phyloP scores from a whole-genome alignment of 2,797 vertebrate species.

The Mus spretus region DNA sequence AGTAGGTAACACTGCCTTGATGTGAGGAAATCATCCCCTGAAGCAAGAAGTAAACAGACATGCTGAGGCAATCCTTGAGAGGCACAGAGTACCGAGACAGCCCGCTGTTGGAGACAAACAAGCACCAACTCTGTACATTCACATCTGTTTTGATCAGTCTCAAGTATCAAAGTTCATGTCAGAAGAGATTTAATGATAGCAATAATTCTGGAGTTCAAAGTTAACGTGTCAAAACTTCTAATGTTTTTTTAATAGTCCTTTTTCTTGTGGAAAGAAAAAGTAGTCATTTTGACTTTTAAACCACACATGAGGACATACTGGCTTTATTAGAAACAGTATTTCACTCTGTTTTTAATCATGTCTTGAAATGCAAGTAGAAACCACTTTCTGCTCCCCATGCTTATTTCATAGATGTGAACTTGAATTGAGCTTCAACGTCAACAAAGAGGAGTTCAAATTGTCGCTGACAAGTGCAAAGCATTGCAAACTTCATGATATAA shows the following conservation, averaged over 20 bases:
- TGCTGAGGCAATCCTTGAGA: not conserved
- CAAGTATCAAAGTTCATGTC: constrained; percentile 1
- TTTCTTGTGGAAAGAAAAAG: constrained; percentile 44
- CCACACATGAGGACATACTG: not conserved
- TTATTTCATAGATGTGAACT: constrained; percentile 60
- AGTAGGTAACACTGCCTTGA: not conserved
- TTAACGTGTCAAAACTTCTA: constrained; percentile 66
- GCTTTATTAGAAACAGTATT: constrained; percentile 60
- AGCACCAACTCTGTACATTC: not conserved
- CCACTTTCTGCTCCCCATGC: constrained; percentile 33
- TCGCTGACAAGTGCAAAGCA: constrained; percentile 40
- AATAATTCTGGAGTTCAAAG: constrained; percentile 56
- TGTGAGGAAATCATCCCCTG: not conserved
- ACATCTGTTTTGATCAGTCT: constrained; percentile 27
- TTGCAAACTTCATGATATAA: constrained; percentile 40
- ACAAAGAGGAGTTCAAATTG: constrained; percentile 46
- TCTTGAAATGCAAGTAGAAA: constrained; percentile 74
- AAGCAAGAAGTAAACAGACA: not conserved
- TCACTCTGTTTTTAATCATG: constrained; percentile 60
- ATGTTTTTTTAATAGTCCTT: constrained; percentile 34
- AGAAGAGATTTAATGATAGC: constrained; percentile 47
- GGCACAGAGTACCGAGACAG: not conserved
- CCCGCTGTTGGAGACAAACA: not conserved
- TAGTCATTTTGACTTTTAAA: constrained; percentile 49
- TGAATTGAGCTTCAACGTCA: constrained; percentile 30